Base-by-base conservation (phyloP, 1,140 invertebrate species). In the Scaptomyza montana region DNA sequence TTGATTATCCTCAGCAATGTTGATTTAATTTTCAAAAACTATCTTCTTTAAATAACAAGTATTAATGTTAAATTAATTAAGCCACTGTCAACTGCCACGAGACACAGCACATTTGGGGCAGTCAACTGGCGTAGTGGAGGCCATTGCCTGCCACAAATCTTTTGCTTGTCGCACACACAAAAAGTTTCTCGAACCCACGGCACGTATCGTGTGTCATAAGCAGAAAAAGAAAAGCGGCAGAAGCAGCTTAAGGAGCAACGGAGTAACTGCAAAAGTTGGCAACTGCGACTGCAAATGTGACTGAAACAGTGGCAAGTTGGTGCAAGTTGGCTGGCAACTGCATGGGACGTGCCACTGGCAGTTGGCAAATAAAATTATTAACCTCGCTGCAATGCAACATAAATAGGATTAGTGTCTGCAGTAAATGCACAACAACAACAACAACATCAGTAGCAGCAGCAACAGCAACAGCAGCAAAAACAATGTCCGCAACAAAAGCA, bases 361-460 rank as follows among this genome's bases (percentile, higher is more conserved):
- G 79, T 84, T 84, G 77, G 74, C 21, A 89, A 90, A 90, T 90
- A 82, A 90, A 90, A 90, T 90, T 90, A 90, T 90, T 90, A 90
- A 90, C 87, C 87, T 79, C 87, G 81, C 82, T 86, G 79, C 82
- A 87, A 72, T 90, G 86, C 78, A 80, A 90, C 86, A 90, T 90
- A 90, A 90, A 90, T 90, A 90, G 86, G 86, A 90, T 90, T 90
- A 90, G 86, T 90, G 86, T 90, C 86, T 82, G 78, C 84, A 79
- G 80, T 75, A 79, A 82, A 56, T 66, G 76, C 79, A 71, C 54
- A 56, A 54, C 46, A 33, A 67, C 75, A 81, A 71, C 60, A 61
- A 19, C 45, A 63, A 41, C 51, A 63, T 43, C 43, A 55, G 28
- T 43, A 16, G 13, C 3, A 33, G 39, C 30, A 36, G 25, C 41